phyloP scores from a whole-genome alignment of 2,888 invertebrate species.

The Malthinus seriepunctatus region DNA sequence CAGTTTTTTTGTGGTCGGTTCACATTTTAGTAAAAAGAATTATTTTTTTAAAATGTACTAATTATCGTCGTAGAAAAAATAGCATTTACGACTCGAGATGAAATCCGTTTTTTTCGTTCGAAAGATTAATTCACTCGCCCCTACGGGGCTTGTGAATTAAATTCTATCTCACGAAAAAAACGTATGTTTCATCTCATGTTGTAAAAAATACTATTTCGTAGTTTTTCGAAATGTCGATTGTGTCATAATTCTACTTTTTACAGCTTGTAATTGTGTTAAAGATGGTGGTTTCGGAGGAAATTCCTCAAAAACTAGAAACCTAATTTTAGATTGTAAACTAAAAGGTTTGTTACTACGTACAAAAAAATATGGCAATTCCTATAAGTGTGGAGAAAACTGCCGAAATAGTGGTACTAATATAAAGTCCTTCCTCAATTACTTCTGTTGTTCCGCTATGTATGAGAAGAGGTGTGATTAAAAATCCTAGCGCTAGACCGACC shows the following conservation, averaged over 20 bases:
- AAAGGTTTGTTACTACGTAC: not conserved
- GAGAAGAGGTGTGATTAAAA: not conserved
- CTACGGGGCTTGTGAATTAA: too few species aligned
- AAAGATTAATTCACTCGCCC: too few species aligned
- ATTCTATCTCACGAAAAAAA: too few species aligned
- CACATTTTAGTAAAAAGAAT: too few species aligned
- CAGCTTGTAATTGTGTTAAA: slow-evolving; percentile 77
- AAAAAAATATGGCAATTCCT: not conserved
- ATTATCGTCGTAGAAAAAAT: too few species aligned
- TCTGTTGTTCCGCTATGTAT: not conserved
- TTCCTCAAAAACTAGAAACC: slow-evolving; percentile 1
- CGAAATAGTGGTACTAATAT: not conserved
- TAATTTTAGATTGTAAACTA: too few species aligned
- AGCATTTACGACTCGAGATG: too few species aligned
- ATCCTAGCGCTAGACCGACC: not conserved
- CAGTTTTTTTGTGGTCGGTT: too few species aligned
- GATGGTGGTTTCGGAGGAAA: not conserved
- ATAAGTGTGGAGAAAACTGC: not conserved
- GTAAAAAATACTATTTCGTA: too few species aligned
- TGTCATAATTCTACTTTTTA: slow-evolving; percentile 58
- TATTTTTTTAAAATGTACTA: too few species aligned
- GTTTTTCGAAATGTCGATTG: slow-evolving; percentile 56
- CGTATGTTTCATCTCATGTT: too few species aligned
- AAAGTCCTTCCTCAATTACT: not conserved
- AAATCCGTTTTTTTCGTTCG: too few species aligned